phyloP scores from a whole-genome alignment of 2,113 vertebrate genomes.

The Sardina pilchardus region DNA sequence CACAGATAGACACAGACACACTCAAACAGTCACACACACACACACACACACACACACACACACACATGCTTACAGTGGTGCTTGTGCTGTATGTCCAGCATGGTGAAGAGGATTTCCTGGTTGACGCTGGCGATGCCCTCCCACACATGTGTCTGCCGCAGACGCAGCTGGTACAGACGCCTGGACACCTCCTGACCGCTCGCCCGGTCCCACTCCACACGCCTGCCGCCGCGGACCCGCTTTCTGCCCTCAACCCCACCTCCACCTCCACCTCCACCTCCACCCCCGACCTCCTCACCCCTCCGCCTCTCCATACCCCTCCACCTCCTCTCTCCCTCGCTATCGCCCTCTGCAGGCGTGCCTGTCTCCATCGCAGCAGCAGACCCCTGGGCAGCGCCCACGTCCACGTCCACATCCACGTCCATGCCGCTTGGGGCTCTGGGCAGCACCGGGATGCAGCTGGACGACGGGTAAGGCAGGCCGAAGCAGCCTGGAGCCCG shows the following conservation, averaged over 20 bases:
- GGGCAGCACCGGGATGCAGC: neutral
- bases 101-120: slow-evolving; percentile 53
- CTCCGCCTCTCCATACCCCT: neutral
- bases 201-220: neutral
- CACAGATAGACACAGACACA: neutral
- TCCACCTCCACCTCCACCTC: neutral
- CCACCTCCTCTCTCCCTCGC: neutral
- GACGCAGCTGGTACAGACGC: slow-evolving; percentile 39
- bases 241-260: neutral
- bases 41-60: neutral
- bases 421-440: neutral
- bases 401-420: too few relatives aligned
- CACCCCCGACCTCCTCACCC: neutral
- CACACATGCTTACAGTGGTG: slow-evolving; percentile 43
- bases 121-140: slow-evolving; percentile 56
- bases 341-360: neutral
- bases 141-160: slow-evolving; percentile 53
- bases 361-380: neutral
- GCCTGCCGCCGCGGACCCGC: neutral
- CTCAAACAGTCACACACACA: neutral
- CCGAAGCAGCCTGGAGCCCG: neutral
- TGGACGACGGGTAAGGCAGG: neutral
- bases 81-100: slow-evolving; percentile 55
- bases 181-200: slow-evolving; percentile 2
- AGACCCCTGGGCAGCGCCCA: neutral